Base-by-base conservation (phyloP, 2,797 vertebrate species). In the Ceryle rudis region DNA sequence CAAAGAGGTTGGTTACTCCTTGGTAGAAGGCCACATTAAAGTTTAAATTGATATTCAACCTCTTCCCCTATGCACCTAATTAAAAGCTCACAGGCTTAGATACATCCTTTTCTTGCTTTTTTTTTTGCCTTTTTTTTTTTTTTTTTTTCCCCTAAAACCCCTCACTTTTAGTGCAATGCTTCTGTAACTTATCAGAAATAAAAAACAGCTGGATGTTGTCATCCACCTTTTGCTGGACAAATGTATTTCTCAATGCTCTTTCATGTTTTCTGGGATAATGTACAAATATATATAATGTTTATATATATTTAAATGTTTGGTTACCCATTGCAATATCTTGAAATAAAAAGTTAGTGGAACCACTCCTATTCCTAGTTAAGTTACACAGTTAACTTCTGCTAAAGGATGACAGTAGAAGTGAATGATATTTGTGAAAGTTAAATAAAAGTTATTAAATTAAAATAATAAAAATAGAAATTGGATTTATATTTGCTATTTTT, bases 1-100 rank as follows among this genome's bases (percentile, higher is more conserved):
- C n/a, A 66, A 70, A 90, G 62, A 89, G 35, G 60, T 35, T 92
- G 80, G 72, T 73, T 90, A 66, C 67, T 86, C n/a, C n/a, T 80
- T 57, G 26, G 44, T 77, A 49, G 55, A 77, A 33, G 80, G 39
- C 25, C 66, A 61, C 51, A 51, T 94, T 89, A 81, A 82, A 71
- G 57, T 64, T 90, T 93, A 72, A 90, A 83, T 69, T 83, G 62
- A 62, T 82, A 90, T 88, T 87, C 89, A 92, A 15, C 75, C 28
- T 78, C 69, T 87, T 92, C 54, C 61, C 61, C 61, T 91, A 29
- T 57, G 41, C 23, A 74, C 44, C 33, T 92, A 91, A 91, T 92
- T 94, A 83, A 91, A 95, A 62, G 33, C 54, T 85, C 8, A 41
- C 46, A 70, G 57, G 55, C 64, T 89, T 66, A 90, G 71, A 47